Evolutionary conservation across 2,113 vertebrate genomes (phyloP).

Genomic region (Pionites leucogaster): DNA sequence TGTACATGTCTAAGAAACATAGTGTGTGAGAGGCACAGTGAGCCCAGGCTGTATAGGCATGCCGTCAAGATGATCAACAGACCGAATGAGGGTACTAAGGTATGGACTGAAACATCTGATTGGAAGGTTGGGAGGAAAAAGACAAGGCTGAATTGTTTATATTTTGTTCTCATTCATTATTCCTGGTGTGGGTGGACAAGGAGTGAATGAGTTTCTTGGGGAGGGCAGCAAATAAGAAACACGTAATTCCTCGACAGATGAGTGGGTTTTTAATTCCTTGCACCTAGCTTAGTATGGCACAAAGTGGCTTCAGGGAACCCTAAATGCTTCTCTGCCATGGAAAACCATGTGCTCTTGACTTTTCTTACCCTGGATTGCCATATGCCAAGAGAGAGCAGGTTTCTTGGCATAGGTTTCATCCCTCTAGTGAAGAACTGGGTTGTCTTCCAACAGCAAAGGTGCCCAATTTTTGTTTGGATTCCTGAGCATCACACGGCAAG

Average conservation of each 20-base stretch:
- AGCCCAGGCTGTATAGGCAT: not conserved
- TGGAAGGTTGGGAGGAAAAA: not conserved
- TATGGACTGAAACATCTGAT: not conserved
- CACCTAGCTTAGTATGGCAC: not conserved
- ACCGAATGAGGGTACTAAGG: not conserved
- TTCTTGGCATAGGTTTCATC: not conserved
- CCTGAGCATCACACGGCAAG: not conserved
- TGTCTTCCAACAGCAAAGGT: not conserved
- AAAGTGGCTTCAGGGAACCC: not conserved
- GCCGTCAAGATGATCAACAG: not conserved
- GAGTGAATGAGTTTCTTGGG: slow-evolving; percentile 42
- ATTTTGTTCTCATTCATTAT: slow-evolving; percentile 48
- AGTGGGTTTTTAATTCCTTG: not conserved
- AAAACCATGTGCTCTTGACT: not conserved
- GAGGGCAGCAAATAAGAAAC: slow-evolving; percentile 40
- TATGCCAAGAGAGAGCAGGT: not conserved
- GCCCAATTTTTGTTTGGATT: not conserved
- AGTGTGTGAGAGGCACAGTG: not conserved
- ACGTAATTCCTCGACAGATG: slow-evolving; percentile 14
- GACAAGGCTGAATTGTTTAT: slow-evolving; percentile 13
- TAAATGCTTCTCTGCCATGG: not conserved
- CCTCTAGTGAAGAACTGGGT: not conserved
- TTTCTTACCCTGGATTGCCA: not conserved
- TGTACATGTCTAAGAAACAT: not conserved
- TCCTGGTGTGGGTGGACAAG: slow-evolving; percentile 45